A percentile compares a stretch with the other conserved stretches of the same genome.
These are phyloP conservation scores for Platorchestia sp. DNA, from an alignment of 1,140 invertebrate genomes.

Conservation along the genomic window DNA sequence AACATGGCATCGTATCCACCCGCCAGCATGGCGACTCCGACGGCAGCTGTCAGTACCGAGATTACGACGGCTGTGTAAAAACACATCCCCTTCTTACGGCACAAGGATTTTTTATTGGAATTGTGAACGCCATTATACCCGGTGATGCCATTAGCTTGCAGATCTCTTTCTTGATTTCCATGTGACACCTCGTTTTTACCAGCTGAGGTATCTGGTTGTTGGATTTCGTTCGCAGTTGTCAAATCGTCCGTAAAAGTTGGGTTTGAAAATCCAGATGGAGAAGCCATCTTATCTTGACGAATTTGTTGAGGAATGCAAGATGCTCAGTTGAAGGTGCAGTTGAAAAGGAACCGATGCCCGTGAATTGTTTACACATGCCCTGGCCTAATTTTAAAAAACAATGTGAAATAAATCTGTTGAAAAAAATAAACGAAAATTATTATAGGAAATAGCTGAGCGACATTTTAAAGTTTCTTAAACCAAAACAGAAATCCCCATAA, in stretches of 20 bases:
- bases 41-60: neutral
- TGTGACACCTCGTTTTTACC: too few species aligned
- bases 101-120: neutral
- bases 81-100: neutral
- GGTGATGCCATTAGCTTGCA: too few species aligned
- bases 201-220: neutral
- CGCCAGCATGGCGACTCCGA: slow-evolving; percentile 35
- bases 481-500: neutral
- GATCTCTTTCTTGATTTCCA: too few species aligned
- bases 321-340: neutral
- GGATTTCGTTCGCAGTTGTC: neutral
- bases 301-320: neutral
- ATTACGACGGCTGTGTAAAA: neutral
- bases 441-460: neutral
- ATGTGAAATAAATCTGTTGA: neutral
- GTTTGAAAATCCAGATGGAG: neutral
- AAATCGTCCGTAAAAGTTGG: neutral
- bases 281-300: neutral
- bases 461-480: neutral
- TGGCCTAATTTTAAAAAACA: neutral
- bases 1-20: slow-evolving; percentile 52
- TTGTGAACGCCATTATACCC: neutral
- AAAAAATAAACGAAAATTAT: neutral
- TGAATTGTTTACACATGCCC: neutral
- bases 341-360: neutral